Evolutionary conservation across 2,113 vertebrate species (phyloP).

Genomic region (Poeciliopsis prolifica): DNA sequence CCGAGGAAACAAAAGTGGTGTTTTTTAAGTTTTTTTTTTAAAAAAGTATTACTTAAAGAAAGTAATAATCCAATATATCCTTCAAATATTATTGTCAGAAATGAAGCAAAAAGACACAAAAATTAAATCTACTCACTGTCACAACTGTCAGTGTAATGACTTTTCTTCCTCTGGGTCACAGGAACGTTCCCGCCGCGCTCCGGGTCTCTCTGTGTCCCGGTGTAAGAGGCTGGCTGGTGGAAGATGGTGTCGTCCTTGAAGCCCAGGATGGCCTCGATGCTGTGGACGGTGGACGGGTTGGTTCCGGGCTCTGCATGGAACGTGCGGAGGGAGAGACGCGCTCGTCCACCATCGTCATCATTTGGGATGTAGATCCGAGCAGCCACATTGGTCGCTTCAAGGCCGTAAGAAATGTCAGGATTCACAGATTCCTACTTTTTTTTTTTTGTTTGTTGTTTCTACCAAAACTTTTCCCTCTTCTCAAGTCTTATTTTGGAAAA

Average conservation of each 20-base stretch:
- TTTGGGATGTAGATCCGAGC: slow-evolving; percentile 79
- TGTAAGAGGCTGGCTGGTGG: slow-evolving; percentile 73
- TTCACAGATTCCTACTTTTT: background rate
- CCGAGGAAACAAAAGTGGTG: no score
- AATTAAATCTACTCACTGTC: slow-evolving; percentile 65
- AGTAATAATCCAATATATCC: background rate
- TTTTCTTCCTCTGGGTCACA: slow-evolving; percentile 63
- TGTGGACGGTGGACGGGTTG: slow-evolving; percentile 85
- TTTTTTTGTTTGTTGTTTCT: no score
- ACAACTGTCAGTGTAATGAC: slow-evolving; percentile 63
- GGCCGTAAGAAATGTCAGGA: background rate
- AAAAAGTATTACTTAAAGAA: no score
- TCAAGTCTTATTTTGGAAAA: background rate
- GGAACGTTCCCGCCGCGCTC: slow-evolving; percentile 69
- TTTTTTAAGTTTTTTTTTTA: no score
- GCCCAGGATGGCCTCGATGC: slow-evolving; percentile 95
- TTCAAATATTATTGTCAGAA: background rate
- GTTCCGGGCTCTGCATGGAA: slow-evolving; percentile 80
- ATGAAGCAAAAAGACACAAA: background rate
- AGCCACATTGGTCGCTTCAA: slow-evolving; percentile 81
- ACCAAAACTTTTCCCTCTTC: background rate
- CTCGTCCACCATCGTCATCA: slow-evolving; percentile 87
- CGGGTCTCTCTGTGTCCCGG: slow-evolving; percentile 68
- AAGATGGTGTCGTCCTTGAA: slow-evolving; percentile 89
- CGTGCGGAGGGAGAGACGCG: slow-evolving; percentile 84